phyloP scores from a whole-genome alignment of 2,797 vertebrate genomes.

The Eulemur albifrons region DNA sequence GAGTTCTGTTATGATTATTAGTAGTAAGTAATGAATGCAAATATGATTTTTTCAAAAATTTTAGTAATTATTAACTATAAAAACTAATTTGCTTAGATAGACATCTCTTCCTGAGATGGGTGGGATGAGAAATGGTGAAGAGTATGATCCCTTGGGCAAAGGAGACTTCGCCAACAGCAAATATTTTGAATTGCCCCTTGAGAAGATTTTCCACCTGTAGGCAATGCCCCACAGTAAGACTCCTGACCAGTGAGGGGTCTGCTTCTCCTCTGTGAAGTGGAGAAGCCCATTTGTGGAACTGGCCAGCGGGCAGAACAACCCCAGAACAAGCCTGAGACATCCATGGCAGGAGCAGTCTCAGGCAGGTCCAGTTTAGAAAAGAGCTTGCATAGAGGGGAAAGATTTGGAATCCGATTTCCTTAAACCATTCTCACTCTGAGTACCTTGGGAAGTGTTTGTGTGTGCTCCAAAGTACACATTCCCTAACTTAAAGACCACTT shows the following conservation, averaged over 20 bases:
- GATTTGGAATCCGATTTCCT: neutral
- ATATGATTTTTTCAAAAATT: neutral
- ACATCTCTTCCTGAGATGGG: neutral
- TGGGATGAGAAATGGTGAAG: neutral
- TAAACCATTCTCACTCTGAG: neutral
- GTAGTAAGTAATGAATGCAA: neutral
- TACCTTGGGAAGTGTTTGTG: neutral
- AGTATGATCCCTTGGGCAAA: neutral
- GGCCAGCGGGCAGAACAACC: neutral
- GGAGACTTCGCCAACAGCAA: neutral
- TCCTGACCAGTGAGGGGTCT: neutral
- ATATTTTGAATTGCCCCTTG: neutral
- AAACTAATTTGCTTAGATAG: neutral
- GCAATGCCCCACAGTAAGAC: neutral
- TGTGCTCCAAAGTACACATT: no score
- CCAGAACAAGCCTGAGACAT: no score
- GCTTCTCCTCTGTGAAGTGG: neutral
- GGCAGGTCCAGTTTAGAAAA: neutral
- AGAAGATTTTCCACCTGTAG: neutral
- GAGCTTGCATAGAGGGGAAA: neutral
- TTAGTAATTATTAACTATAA: neutral
- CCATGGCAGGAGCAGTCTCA: neutral
- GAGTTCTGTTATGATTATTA: neutral
- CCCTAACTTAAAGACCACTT: neutral
- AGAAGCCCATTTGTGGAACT: neutral